Evolutionary conservation across 64 coral and sea anemone genomes (phyloP), one percentile per base, ranked within the genome.

Genomic region (Catalaphyllia jardinei): DNA sequence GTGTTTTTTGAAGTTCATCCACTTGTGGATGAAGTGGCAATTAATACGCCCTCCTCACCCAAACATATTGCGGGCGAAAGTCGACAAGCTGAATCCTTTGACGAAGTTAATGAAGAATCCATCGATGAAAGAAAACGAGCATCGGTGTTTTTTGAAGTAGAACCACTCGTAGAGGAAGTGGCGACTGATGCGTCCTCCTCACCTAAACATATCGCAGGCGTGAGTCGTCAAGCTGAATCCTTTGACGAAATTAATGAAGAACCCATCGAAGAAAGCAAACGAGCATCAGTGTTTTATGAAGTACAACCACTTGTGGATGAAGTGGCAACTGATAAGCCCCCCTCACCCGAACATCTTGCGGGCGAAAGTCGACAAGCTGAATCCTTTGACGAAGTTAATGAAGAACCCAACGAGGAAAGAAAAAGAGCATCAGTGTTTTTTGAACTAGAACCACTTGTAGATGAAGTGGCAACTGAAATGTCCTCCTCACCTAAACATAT

Each of bases 41-140:
- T 55, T 16, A 31, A 18, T 5, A 52, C 33, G 8, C 29, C n/a
- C 8, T 82, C 79, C 3, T 62, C 31, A 18, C 55, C 52, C 15
- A 59, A 15, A 24, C 50, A 59, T 15, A 18, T 80, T 31, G 24
- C 78, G 19, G 24, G 8, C 7, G 63, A 67, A 57, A 57, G 54
- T 57, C 12, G 15, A 27, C 0, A 72, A 13, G 1, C 27, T 12
- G 71, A 72, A 14, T 27, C 29, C 71, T 25, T 72, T 72, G 71
- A 72, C 57, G 28, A 62, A 42, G 15, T 78, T 9, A 25, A 72
- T 75, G 73, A 88, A 65, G 73, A 88, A 77, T 16, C 87, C 4
- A 39, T 75, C 11, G 72, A 75, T 4, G 60, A 63, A 82, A 52
- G 29, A 38, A 25, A 63, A 38, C 6, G 57, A 2, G 79, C 60